phyloP scores from a whole-genome alignment of 2,113 vertebrate species.

The Erythrolamprus reginae region DNA sequence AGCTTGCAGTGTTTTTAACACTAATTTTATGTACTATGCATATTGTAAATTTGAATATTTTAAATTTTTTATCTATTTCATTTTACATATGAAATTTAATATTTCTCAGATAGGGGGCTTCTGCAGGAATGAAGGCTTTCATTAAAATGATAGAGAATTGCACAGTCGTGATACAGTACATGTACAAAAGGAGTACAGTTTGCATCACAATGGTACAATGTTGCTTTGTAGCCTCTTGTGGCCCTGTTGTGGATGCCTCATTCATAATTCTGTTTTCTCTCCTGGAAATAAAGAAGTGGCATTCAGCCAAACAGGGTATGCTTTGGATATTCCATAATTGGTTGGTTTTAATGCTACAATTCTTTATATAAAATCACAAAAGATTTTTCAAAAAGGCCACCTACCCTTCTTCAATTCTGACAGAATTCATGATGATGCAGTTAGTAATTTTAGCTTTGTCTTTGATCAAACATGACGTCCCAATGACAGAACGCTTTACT shows the following conservation, averaged over 20 bases:
- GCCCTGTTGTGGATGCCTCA: neutral
- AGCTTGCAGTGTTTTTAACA: neutral
- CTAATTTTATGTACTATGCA: constrained; percentile 3
- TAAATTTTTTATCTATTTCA: too few species aligned
- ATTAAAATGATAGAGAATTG: neutral
- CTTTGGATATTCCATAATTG: neutral
- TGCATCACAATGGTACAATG: neutral
- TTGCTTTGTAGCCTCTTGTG: neutral
- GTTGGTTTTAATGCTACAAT: neutral
- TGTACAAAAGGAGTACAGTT: neutral
- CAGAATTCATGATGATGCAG: constrained; percentile 95
- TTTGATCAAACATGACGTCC: constrained; percentile 77
- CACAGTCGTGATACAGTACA: neutral
- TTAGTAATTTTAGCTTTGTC: constrained; percentile 90
- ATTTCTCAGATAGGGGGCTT: neutral
- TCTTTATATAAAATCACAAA: constrained; percentile 1
- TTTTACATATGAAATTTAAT: neutral
- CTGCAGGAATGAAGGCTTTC: neutral
- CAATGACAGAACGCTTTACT: constrained; percentile 87
- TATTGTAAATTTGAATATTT: constrained; percentile 4
- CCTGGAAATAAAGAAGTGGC: constrained; percentile 15
- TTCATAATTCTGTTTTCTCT: neutral
- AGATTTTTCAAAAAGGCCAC: constrained; percentile 61
- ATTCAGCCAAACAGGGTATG: neutral
- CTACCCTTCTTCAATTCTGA: constrained; percentile 93